These are phyloP conservation scores for Callithrix jacchus DNA, from an alignment of 2,113 vertebrate species.

Conservation along the genomic window DNA sequence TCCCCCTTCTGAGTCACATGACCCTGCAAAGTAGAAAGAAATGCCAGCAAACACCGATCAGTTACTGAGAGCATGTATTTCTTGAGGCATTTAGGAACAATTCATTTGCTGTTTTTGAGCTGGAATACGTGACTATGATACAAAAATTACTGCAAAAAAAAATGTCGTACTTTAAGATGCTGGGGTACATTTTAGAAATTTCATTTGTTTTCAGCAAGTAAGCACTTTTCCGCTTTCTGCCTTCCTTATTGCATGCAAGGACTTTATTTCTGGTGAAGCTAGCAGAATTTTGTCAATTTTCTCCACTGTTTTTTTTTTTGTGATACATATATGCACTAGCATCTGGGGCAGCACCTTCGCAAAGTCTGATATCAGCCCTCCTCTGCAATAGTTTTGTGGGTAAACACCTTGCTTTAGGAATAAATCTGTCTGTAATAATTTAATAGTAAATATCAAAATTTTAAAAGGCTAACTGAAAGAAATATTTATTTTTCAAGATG, in stretches of 20 bases:
- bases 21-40: conserved; percentile 7
- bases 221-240: conserved; percentile 45
- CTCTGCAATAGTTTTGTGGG: fast-evolving
- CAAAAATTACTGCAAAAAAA: neutral
- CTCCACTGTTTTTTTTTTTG: neutral
- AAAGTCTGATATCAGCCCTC: neutral
- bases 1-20: neutral
- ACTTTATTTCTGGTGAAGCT: conserved; percentile 51
- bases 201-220: conserved; percentile 57
- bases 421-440: neutral
- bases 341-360: neutral
- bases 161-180: neutral
- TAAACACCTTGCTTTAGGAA: neutral
- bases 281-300: neutral
- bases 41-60: neutral
- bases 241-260: neutral
- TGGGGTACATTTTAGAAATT: conserved; percentile 41
- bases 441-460: neutral
- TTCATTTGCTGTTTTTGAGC: conserved; percentile 14
- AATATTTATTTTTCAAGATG: neutral
- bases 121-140: neutral
- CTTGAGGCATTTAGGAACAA: neutral
- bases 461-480: neutral
- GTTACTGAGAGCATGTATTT: neutral
- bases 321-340: too few relatives aligned